Evolutionary conservation across 2,113 vertebrate species (phyloP), one percentile per base, ranked within the genome.

Genomic region (Noctilio leporinus): DNA sequence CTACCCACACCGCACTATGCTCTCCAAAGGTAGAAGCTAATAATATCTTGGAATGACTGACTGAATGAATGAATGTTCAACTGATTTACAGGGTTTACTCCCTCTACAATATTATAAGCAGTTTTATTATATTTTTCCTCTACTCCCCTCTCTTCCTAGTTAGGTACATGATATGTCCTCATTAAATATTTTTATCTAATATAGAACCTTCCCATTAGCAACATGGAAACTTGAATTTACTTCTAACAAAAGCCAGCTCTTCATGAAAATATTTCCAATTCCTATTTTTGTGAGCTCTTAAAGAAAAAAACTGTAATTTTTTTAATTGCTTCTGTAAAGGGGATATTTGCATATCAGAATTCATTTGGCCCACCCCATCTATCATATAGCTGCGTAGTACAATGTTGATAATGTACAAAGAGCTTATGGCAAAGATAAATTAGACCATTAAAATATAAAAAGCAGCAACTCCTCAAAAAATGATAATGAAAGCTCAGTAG

Each of bases 401-500:
- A 92, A 76, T 83, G 64, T 64, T 93, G 77, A 62, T 51, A 69
- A 81, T 24, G 17, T 81, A 57, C 22, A 87, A 88, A 76, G 76
- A 33, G 35, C 26, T 89, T 84, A 57, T 87, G 26, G 33, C 57
- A 84, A 92, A 96, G 70, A 91, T 92, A 67, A 92, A 94, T 78
- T 92, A 83, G 64, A 49, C 45, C 30, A 82, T 89, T 96, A 89
- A 93, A 86, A 86, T 89, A 4, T 93, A 91, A 67, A 96, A 89
- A 67, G 35, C 17, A 94, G 33, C 49, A 96, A 33, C 10, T 16
- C 30, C 67, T 93, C 57, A 85, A 86, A 95, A 85, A 64, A 67
- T 96, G 28, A 82, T 86, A 70, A 67, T 91, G 59, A 96, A 86
- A 95, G 47, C 24, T 83, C 64, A 87, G 0, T 86, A 45, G 33